phyloP scores from a whole-genome alignment of 2,797 vertebrate species.

The Rhinoraja longicauda region DNA sequence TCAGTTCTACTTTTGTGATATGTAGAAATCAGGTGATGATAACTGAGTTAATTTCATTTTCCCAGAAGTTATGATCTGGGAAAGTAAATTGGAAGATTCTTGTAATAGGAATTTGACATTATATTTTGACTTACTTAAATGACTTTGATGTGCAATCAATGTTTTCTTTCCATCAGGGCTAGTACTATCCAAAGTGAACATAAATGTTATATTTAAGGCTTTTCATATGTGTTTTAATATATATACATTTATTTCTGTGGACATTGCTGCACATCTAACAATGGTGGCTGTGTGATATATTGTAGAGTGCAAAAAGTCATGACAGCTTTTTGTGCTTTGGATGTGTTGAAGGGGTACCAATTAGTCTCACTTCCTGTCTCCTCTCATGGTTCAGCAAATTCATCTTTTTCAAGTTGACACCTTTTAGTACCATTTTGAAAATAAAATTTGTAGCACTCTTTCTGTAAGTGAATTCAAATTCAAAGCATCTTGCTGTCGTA shows the following conservation, averaged over 20 bases:
- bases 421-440: not conserved
- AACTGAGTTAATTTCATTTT: not conserved
- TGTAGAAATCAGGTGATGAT: not conserved
- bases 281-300: not conserved
- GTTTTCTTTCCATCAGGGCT: not conserved
- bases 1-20: not conserved
- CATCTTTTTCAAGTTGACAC: not conserved
- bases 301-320: not conserved
- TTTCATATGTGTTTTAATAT: not conserved
- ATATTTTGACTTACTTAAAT: too few relatives aligned
- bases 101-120: not conserved
- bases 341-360: too few relatives aligned
- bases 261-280: not conserved
- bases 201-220: not conserved
- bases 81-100: not conserved
- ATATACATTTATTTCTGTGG: not conserved
- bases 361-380: not conserved
- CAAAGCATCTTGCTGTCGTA: not conserved
- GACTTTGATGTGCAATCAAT: not conserved
- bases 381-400: not conserved
- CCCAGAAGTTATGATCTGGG: not conserved
- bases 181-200: not conserved
- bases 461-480: not conserved
- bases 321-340: too few relatives aligned
- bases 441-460: not conserved